Base-by-base conservation (phyloP, 1,140 invertebrate genomes). In the Trichogramma pretiosum region DNA sequence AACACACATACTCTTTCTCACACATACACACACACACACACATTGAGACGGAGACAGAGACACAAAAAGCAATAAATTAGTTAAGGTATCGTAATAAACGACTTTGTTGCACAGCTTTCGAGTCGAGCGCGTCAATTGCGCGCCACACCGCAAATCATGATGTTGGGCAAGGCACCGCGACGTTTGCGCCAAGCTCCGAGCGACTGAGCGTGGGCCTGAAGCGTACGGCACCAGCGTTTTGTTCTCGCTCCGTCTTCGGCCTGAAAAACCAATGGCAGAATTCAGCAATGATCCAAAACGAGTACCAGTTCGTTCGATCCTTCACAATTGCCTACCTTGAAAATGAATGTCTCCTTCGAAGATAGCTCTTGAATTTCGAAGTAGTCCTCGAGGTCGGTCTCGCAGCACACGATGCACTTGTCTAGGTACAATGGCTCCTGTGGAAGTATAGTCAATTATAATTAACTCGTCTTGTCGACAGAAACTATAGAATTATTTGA, bases 341-440 rank as follows among this genome's bases (percentile, higher is more conserved):
- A 89, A 63, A 94, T 85, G 72, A 86, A 93, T 37, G 91, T 87
- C 63, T 96, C 92, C 72, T 92, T 93, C 41, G 87, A 89, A 52
- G 84, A 81, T 51, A 93, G 80, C 72, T 96, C 92, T 70, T 94
- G 89, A 56, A 97, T 80, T 78, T 97, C 93, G 69, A 97, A 94
- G 65, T 91, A 92, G 67, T 94, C 90, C 64, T 91, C 87, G 60
- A 83, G 82, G 60, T 92, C 88, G 38, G 83, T 81, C 61, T 94
- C 90, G 53, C 83, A 82, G 56, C 85, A 88, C 32, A 95, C 84
- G 48, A 95, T 86, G 70, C 90, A 93, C 59, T 86, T 82, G 64
- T 93, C 88, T 53, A 95, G 74, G 69, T 86, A 86, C 41, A 95
- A 77, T 22, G 91, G 91, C 62, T 94, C 91, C 79, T 83, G 55